Evolutionary conservation across 2,888 invertebrate genomes (phyloP), one percentile per base, ranked within the genome.

Genomic region (Drosophila ochracea): DNA sequence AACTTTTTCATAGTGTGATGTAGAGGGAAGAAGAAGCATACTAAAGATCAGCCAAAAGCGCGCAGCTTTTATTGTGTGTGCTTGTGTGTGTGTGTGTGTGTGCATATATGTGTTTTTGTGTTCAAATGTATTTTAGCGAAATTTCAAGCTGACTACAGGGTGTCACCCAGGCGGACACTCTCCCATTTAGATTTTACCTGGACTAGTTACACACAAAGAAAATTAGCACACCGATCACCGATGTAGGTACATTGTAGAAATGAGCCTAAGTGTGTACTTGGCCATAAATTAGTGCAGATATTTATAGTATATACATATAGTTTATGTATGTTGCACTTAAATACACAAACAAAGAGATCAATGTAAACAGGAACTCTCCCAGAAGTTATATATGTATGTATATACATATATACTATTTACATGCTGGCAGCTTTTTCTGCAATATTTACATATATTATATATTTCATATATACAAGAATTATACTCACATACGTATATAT

Each of bases 401-500:
- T n/a, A 30, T 39, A 52, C 31, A 13, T 31, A 52, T 31, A 30
- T 30, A n/a, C 6, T 30, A 21, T 41, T 25, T 30, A 30, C 39
- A 54, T 30, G 39, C 28, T 50, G 30, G 2, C 16, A 43, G 31
- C 13, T 58, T 43, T 30, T 31, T 43, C 41, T 58, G 58, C 43
- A 58, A 58, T 58, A 58, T 58, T 41, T 58, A 62, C 53, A 31
- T 39, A 39, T 53, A 80, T 80, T 43, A 58, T 58, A 57, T 57
- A 58, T 43, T 31, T 43, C 30, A 41, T 31, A 57, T 30, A n/a
- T 41, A 41, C 13, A n/a, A 52, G 19, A 52, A 41, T 10, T 57
- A 57, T 57, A 75, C 72, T 68, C 68, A 69, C 68, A 67, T 66
- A 69, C 59, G 62, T 66, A 68, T 57, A 68, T 47, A 58, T 74